Conservation (phyloP, 1,140 invertebrate genomes). For the Onthophagus taurus region DNA sequence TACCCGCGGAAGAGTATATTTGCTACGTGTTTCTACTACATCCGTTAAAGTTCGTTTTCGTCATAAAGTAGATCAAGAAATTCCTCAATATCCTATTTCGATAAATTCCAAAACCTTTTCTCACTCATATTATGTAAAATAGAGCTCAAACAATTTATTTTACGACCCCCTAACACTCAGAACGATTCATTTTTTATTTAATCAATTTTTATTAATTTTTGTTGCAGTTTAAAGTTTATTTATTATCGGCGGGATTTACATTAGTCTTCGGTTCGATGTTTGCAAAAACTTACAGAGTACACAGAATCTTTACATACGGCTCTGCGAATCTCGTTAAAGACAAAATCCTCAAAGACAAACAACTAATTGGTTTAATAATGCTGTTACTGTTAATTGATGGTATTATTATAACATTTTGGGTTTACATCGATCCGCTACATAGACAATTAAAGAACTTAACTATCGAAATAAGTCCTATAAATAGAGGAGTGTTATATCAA, state of each 20-base stretch:
- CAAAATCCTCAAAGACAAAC: constrained; percentile 73
- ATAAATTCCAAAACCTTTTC: too few species aligned
- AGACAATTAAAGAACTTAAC: constrained; percentile 74
- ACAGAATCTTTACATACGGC: constrained; percentile 65
- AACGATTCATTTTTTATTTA: too few species aligned
- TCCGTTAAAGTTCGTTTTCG: too few species aligned
- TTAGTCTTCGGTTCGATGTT: constrained; percentile 85
- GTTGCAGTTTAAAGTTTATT: constrained; percentile 70
- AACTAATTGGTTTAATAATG: constrained; percentile 70
- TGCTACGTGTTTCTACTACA: too few species aligned
- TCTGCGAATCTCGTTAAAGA: constrained; percentile 42
- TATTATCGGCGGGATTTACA: constrained; percentile 79
- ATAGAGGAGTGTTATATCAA: constrained; percentile 75
- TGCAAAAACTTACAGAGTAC: constrained; percentile 80
- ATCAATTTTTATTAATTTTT: too few species aligned
- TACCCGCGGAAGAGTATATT: too few species aligned
- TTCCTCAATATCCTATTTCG: too few species aligned
- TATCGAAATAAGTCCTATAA: constrained; percentile 61
- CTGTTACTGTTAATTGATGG: constrained; percentile 68
- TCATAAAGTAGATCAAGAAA: too few species aligned
- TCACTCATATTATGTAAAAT: too few species aligned
- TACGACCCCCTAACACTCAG: too few species aligned
- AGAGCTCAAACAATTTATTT: too few species aligned
- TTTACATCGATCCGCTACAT: constrained; percentile 74
- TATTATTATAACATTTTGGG: constrained; percentile 70